phyloP scores from a whole-genome alignment of 2,797 vertebrate species.

The Clarias laeviceps region DNA sequence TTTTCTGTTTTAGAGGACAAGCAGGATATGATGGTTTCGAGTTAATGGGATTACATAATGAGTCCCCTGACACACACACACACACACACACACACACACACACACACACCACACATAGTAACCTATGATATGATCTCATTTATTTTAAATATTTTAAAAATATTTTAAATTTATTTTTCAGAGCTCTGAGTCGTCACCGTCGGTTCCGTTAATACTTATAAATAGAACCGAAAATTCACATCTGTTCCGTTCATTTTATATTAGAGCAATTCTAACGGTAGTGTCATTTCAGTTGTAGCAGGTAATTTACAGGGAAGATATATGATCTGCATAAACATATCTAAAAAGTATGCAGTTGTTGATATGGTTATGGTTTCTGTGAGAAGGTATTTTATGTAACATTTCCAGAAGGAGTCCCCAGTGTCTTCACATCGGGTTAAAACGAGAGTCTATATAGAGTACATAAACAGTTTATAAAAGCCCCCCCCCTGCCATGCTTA shows the following conservation, averaged over 20 bases:
- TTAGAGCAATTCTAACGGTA: neutral
- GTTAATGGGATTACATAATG: conserved; percentile 35
- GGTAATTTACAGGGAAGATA: neutral
- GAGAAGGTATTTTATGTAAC: neutral
- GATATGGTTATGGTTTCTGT: neutral
- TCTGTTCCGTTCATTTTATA: neutral
- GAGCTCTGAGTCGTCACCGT: neutral
- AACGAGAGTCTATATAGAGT: neutral
- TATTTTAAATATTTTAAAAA: too few species aligned
- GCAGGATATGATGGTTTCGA: conserved; percentile 27
- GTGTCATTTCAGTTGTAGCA: neutral
- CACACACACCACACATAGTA: neutral
- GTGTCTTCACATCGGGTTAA: neutral
- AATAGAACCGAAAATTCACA: too few species aligned
- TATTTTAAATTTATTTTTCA: too few species aligned
- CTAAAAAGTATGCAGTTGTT: neutral
- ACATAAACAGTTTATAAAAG: conserved; percentile 12
- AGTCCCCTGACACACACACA: conserved; percentile 6
- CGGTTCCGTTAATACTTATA: neutral
- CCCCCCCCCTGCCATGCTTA: neutral
- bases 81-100: too few species aligned
- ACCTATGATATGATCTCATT: conserved; percentile 13
- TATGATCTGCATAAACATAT: neutral
- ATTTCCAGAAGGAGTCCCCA: neutral
- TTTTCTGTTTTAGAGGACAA: conserved; percentile 12